A percentile compares a stretch with the other conserved stretches of the same genome.
Conservation (phyloP, 2,888 invertebrate genomes). For the Himalopsyche anomala region DNA sequence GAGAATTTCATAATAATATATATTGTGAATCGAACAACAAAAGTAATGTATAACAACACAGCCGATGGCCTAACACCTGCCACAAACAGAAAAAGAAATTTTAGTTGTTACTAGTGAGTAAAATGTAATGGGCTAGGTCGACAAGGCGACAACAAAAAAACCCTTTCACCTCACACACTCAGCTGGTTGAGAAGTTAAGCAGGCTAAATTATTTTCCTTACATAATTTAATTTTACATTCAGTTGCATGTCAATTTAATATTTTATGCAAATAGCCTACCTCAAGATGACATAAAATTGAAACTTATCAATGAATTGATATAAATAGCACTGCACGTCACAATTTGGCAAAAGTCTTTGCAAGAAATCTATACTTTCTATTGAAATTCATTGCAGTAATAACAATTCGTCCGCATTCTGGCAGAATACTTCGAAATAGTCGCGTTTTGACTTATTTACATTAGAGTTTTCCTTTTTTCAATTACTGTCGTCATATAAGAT, state of each 20-base stretch:
- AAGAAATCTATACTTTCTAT: neutral
- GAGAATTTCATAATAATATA: neutral
- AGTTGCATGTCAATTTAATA: neutral
- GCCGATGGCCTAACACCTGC: slow-evolving; percentile 3
- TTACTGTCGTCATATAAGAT: too few species aligned
- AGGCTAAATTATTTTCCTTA: neutral
- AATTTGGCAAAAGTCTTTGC: neutral
- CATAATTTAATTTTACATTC: neutral
- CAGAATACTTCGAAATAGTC: too few species aligned
- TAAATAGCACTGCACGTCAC: neutral
- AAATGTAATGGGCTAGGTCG: slow-evolving; percentile 12
- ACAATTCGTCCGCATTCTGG: too few species aligned
- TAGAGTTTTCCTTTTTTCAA: too few species aligned
- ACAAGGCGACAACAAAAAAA: slow-evolving; percentile 12
- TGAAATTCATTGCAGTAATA: neutral
- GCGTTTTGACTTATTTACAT: neutral
- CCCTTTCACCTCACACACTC: slow-evolving; percentile 21
- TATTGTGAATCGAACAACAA: neutral
- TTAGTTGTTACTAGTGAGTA: neutral
- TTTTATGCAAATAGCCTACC: neutral
- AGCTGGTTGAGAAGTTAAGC: neutral
- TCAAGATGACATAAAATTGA: neutral
- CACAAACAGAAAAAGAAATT: slow-evolving; percentile 13
- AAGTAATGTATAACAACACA: neutral
- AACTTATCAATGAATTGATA: neutral